Evolutionary conservation across 2,888 invertebrate species (phyloP), one percentile per base, ranked within the genome.

Genomic region (Acleris holmiana): DNA sequence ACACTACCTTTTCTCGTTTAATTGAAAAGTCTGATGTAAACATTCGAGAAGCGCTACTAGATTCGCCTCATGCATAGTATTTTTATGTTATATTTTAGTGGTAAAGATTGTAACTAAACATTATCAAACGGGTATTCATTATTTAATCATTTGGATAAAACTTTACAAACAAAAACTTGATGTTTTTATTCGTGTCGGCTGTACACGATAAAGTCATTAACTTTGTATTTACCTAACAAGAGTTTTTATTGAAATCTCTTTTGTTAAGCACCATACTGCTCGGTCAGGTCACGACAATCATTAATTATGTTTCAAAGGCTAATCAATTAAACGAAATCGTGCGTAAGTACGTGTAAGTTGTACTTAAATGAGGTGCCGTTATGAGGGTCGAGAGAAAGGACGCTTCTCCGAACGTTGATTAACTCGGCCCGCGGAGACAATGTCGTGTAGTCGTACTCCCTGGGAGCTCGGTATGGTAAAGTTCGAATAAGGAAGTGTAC

Each of bases 241-340:
- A 47, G 10, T 21, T 17, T 57, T 6, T 19, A 57, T 29, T 23
- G 47, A 29, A 57, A 46, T 13, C 5, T 40, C 29, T 46, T 55
- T 57, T 57, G 56, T 29, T 41, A 17, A 35, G 17, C 23, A 10
- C 5, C 17, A 8, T 25, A 2, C 21, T 35, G 35, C 35, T 35
- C 1, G 7, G 23, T 19, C 47, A 2, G 55, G 23, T 55, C 55
- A 44, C 54, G 54, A 21, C 41, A 3, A 13, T 18, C 18, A 47
- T 51, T 57, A 51, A 51, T 64, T 53, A 59, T 40, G 29, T 65
- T 50, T 65, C 49, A 55, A 65, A 65, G 49, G 59, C 53, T 55
- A 55, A 65, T 65, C 46, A 65, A 65, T 58, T 58, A 51, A 55
- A 60, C 60, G 59, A 65, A 64, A 50, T 46, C 48, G 41, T 46